Evolutionary conservation across 1,140 invertebrate genomes (phyloP).

Genomic region (Zaprionus camerounensis): DNA sequence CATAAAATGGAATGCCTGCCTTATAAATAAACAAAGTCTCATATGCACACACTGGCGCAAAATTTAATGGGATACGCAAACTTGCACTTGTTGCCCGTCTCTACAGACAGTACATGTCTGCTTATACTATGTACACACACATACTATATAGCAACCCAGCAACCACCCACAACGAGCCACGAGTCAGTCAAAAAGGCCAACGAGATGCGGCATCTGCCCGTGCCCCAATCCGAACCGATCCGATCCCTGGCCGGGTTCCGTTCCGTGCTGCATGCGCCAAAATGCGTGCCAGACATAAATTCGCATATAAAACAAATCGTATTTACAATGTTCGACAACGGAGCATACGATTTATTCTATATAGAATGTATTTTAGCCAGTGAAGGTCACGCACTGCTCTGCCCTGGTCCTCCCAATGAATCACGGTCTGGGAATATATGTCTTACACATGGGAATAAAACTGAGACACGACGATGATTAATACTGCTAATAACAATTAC

Average conservation of each 20-base stretch:
- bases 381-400: slow-evolving; percentile 32
- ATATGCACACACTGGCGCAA: slow-evolving; percentile 18
- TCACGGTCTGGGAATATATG: slow-evolving; percentile 53
- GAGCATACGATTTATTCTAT: not conserved
- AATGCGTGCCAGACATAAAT: slow-evolving; percentile 52
- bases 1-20: slow-evolving; percentile 61
- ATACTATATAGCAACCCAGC: slow-evolving; percentile 5
- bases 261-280: slow-evolving; percentile 21
- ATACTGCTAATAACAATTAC: slow-evolving; percentile 29
- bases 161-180: slow-evolving; percentile 26
- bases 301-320: slow-evolving; percentile 32
- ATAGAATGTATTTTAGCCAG: slow-evolving; percentile 7
- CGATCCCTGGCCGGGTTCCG: not conserved
- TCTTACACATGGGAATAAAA: slow-evolving; percentile 1
- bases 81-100: slow-evolving; percentile 64
- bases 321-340: slow-evolving; percentile 23
- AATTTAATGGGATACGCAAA: slow-evolving; percentile 64
- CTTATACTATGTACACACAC: slow-evolving; percentile 13
- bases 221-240: not conserved
- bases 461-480: slow-evolving; percentile 34
- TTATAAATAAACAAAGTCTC: slow-evolving; percentile 63
- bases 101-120: slow-evolving; percentile 26
- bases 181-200: slow-evolving; percentile 12
- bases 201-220: not conserved
- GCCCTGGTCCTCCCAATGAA: slow-evolving; percentile 29